These are phyloP conservation scores for Lepus americanus DNA, from an alignment of 2,113 vertebrate genomes.

Conservation along the genomic window DNA sequence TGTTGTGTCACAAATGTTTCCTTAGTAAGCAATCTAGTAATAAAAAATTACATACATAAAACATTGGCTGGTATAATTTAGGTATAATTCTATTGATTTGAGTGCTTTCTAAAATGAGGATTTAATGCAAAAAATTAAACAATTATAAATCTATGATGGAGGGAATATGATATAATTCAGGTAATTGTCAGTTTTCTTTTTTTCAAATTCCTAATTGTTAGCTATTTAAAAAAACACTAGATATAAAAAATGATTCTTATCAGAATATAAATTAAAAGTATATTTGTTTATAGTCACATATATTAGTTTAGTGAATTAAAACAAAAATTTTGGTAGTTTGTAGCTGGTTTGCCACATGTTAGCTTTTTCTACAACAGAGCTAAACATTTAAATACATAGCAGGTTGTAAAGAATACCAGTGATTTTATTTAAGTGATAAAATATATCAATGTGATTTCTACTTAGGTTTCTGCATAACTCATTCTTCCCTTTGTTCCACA, in stretches of 20 bases:
- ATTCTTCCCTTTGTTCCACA: background rate
- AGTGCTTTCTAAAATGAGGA: slow-evolving; percentile 63
- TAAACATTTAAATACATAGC: slow-evolving; percentile 28
- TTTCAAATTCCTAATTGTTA: slow-evolving; percentile 82
- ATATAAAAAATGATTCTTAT: slow-evolving; percentile 78
- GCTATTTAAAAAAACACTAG: slow-evolving; percentile 71
- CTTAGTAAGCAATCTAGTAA: slow-evolving; percentile 36
- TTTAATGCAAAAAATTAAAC: background rate
- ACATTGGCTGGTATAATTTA: slow-evolving; percentile 49
- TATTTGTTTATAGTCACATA: slow-evolving; percentile 51
- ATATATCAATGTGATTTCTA: slow-evolving; percentile 42
- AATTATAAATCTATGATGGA: slow-evolving; percentile 83
- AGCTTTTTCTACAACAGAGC: slow-evolving; percentile 8
- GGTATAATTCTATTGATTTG: slow-evolving; percentile 16
- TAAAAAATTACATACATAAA: slow-evolving; percentile 50
- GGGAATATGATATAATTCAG: slow-evolving; percentile 79
- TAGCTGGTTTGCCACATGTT: slow-evolving; percentile 46
- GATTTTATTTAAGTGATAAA: slow-evolving; percentile 27
- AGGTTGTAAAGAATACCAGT: slow-evolving; percentile 37
- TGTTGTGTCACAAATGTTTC: background rate
- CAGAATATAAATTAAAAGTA: slow-evolving; percentile 80
- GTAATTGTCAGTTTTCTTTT: slow-evolving; percentile 81
- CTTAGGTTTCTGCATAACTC: slow-evolving; percentile 13
- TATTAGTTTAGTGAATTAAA: slow-evolving; percentile 68
- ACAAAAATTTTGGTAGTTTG: background rate